These are phyloP conservation scores for Sphaerophoria rueppellii DNA, from an alignment of 2,888 invertebrate genomes.

Conservation along the genomic window DNA sequence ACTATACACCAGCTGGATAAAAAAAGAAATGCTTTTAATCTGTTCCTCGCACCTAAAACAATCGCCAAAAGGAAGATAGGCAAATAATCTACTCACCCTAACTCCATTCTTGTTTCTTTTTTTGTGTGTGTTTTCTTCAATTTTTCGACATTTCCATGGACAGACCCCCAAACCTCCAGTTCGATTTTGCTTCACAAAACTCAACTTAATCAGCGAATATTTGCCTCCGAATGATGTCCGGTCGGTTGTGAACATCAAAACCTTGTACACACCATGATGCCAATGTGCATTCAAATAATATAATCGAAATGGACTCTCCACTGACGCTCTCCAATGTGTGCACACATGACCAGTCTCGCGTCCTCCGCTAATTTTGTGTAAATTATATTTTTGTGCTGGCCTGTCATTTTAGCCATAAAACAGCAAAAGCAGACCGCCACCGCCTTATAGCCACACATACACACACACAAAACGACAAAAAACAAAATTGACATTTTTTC, in stretches of 20 bases:
- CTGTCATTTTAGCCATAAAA: constrained; percentile 59
- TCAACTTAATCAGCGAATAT: constrained; percentile 72
- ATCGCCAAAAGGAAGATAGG: background rate
- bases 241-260: constrained; percentile 68
- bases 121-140: background rate
- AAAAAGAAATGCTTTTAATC: constrained; percentile 43
- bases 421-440: constrained; percentile 23
- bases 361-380: constrained; percentile 73
- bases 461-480: background rate
- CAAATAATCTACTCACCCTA: background rate
- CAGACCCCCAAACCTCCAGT: background rate
- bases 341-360: constrained; percentile 69
- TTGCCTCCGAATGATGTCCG: constrained; percentile 68
- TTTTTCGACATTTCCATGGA: constrained; percentile 1
- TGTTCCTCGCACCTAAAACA: constrained; percentile 60
- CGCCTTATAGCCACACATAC: background rate
- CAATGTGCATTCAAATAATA: constrained; percentile 62
- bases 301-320: constrained; percentile 72
- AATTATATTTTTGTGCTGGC: constrained; percentile 71
- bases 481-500: constrained; percentile 29
- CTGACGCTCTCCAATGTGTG: constrained; percentile 69
- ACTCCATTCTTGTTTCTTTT: constrained; percentile 11
- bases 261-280: constrained; percentile 20
- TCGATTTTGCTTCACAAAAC: constrained; percentile 29
- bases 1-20: constrained; percentile 23